Evolutionary conservation across 2,113 vertebrate genomes (phyloP).

Genomic region (Ochotona curzoniae): DNA sequence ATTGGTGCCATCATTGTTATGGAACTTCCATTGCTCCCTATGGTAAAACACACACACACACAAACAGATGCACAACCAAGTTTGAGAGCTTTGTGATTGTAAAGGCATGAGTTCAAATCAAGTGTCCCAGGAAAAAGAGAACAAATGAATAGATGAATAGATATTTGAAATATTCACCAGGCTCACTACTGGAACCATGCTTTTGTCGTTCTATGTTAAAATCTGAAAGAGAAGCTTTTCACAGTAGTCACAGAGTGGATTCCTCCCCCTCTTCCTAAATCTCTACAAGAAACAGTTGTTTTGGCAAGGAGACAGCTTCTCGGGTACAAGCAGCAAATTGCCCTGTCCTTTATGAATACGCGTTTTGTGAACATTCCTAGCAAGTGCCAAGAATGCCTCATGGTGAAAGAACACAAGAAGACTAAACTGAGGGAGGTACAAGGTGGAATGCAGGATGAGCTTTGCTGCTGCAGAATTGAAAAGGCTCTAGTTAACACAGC

Average conservation of each 20-base stretch:
- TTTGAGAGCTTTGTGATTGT: not conserved
- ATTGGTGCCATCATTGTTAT: not conserved
- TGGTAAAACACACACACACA: no score
- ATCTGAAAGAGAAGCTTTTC: not conserved
- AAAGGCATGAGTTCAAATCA: not conserved
- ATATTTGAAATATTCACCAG: not conserved
- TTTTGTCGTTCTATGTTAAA: not conserved
- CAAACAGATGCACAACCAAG: no score
- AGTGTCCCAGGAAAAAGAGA: not conserved
- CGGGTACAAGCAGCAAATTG: not conserved
- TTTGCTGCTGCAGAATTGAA: not conserved
- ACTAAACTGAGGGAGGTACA: fast-evolving
- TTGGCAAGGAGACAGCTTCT: not conserved
- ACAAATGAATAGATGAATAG: not conserved
- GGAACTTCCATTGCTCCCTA: not conserved
- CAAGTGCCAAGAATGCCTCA: not conserved
- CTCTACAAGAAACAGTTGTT: not conserved
- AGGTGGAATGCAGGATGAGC: not conserved
- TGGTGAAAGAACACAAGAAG: not conserved
- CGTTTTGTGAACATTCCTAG: not conserved
- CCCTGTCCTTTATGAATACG: not conserved
- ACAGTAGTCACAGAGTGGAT: not conserved
- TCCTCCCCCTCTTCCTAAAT: not conserved
- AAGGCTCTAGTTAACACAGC: not conserved
- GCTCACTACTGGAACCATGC: not conserved